These are phyloP conservation scores for Amphiura filiformis DNA, from an alignment of 35 echinoderm and acorn worm genomes.

Conservation along the genomic window DNA sequence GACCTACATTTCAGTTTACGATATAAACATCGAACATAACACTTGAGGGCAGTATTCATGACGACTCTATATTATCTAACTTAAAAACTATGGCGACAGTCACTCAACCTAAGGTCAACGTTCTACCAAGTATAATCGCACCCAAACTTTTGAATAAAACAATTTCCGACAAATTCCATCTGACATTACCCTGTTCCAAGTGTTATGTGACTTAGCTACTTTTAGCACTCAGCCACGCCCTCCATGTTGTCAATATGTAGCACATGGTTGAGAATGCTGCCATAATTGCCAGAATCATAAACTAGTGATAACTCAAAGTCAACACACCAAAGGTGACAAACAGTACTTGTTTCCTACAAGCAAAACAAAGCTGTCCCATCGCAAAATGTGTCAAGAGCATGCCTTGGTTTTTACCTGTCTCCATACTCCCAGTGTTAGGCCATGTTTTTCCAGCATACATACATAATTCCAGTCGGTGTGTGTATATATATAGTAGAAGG, in stretches of 20 bases:
- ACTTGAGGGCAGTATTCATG: too few species aligned
- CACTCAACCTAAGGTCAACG: too few species aligned
- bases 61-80: too few species aligned
- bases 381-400: background rate
- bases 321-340: background rate
- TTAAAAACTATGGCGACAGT: too few species aligned
- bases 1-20: too few species aligned
- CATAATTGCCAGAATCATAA: background rate
- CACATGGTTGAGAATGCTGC: background rate
- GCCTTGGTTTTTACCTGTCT: background rate
- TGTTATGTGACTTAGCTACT: background rate
- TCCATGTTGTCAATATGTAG: background rate
- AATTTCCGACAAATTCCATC: too few species aligned
- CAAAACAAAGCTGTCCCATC: background rate
- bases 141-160: too few species aligned
- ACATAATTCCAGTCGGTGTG: background rate
- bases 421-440: background rate
- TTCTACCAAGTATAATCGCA: too few species aligned
- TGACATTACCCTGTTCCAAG: too few species aligned
- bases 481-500: too few species aligned
- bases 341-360: background rate
- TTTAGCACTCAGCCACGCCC: background rate
- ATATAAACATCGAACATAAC: too few species aligned
- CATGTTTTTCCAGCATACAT: constrained; percentile 6
- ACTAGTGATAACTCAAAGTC: background rate